phyloP scores from a whole-genome alignment of 1,140 invertebrate species.

The Aphis gossypii region DNA sequence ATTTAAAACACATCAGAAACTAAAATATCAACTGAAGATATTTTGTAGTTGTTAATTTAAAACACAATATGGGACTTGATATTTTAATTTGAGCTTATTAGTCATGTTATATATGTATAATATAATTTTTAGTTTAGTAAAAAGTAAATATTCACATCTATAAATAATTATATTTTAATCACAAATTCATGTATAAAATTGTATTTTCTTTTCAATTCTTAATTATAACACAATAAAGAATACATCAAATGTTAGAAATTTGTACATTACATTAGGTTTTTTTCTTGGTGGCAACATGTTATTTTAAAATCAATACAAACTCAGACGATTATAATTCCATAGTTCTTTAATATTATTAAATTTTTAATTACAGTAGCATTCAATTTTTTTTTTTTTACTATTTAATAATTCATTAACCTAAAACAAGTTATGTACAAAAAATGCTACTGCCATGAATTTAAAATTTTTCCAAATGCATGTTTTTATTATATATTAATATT shows the following conservation, averaged over 20 bases:
- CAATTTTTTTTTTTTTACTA: not conserved
- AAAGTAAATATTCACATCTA: conserved; percentile 25
- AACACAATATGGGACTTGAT: conserved; percentile 30
- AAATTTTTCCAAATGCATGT: not conserved
- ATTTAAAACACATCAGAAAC: conserved; percentile 54
- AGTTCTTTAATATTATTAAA: not conserved
- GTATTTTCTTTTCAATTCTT: not conserved
- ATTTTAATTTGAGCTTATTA: conserved; percentile 43
- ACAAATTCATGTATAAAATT: not conserved
- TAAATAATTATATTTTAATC: conserved; percentile 15
- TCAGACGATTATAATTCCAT: not conserved
- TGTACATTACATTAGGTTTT: not conserved
- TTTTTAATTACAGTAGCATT: not conserved
- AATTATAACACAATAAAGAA: not conserved
- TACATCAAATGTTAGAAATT: not conserved
- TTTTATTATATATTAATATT: not conserved
- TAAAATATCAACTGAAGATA: conserved; percentile 8
- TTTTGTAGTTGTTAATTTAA: conserved; percentile 29
- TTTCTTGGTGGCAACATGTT: not conserved
- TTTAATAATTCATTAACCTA: not conserved
- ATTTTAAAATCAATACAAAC: not conserved
- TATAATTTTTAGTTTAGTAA: conserved; percentile 19
- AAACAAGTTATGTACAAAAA: not conserved
- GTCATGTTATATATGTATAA: not conserved
- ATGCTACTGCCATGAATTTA: not conserved